These are phyloP conservation scores for Otus sunia DNA, from an alignment of 2,113 vertebrate species.

Conservation along the genomic window DNA sequence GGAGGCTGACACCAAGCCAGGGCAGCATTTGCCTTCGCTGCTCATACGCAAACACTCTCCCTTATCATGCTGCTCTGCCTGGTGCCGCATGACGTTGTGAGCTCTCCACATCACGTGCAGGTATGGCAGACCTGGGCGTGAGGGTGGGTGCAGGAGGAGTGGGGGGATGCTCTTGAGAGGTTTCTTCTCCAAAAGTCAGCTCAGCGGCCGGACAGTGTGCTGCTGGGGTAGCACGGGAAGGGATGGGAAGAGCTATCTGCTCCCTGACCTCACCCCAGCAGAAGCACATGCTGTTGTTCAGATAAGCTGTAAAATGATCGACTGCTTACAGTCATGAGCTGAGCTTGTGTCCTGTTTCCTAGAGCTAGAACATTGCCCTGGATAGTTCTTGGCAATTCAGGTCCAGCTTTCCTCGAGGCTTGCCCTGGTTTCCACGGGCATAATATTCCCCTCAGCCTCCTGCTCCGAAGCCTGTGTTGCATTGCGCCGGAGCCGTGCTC, in stretches of 20 bases:
- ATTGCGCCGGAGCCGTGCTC: background rate
- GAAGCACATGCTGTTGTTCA: background rate
- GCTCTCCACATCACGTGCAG: background rate
- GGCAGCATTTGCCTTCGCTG: background rate
- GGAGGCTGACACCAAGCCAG: background rate
- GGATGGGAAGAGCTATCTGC: background rate
- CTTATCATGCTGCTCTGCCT: background rate
- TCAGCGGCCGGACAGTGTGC: fast-evolving
- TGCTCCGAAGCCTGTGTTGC: background rate
- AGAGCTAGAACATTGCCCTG: background rate
- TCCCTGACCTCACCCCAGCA: background rate
- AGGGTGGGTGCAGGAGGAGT: background rate
- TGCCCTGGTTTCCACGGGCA: conserved; percentile 12
- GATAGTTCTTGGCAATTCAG: background rate
- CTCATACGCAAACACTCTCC: background rate
- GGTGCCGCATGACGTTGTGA: fast-evolving
- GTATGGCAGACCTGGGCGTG: fast-evolving
- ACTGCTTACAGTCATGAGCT: background rate
- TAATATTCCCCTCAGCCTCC: background rate
- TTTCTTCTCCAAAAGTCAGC: background rate
- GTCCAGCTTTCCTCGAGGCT: background rate
- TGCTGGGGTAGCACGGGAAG: background rate
- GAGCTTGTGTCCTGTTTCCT: background rate
- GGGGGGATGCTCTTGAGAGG: no score
- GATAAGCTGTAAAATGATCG: background rate